Evolutionary conservation across 2,888 invertebrate species (phyloP).

Genomic region (Heliconius erato): DNA sequence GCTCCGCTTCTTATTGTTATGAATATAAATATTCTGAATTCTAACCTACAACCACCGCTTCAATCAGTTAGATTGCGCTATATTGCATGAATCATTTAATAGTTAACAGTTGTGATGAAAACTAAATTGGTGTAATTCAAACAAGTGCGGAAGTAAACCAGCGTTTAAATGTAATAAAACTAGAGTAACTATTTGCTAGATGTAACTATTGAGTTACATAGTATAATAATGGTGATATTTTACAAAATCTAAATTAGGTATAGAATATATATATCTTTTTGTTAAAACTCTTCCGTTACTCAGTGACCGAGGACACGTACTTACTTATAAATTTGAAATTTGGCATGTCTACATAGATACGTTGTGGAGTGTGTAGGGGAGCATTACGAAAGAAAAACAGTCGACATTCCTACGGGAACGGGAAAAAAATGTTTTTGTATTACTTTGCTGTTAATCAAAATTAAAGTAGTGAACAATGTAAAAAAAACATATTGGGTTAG

Average conservation of each 20-base stretch:
- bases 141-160: slow-evolving; percentile 1
- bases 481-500: no score
- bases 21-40: background rate
- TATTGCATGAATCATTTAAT: background rate
- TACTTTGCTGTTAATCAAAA: no score
- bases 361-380: no score
- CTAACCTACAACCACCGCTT: background rate
- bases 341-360: no score
- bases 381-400: no score
- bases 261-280: no score
- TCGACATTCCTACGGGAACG: no score
- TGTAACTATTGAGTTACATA: background rate
- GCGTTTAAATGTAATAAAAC: slow-evolving; percentile 12
- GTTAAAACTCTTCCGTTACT: no score
- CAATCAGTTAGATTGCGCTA: background rate
- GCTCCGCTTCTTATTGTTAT: background rate
- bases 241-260: background rate
- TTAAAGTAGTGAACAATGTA: no score
- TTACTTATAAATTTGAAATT: no score
- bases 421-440: no score
- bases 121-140: slow-evolving; percentile 19
- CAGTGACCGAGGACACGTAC: no score
- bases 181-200: background rate
- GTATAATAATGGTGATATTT: background rate
- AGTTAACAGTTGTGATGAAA: background rate